A percentile compares a stretch with the other conserved stretches of the same genome.
Evolutionary conservation across 2,113 vertebrate genomes (phyloP).

Genomic region (Microtus oregoni): DNA sequence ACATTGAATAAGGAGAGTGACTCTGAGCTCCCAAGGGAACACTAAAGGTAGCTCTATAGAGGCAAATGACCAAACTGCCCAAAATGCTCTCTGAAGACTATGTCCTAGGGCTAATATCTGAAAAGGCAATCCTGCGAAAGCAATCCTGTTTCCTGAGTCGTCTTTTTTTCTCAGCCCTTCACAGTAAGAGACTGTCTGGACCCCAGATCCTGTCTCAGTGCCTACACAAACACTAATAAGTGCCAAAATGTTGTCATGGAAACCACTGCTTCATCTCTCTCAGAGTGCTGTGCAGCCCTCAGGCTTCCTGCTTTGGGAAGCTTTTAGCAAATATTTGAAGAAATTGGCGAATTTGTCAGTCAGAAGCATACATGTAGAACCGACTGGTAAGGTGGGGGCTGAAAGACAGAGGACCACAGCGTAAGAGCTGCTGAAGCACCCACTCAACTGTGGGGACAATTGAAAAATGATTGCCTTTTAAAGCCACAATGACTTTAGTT

Average conservation of each 20-base stretch:
- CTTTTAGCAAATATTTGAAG: constrained; percentile 77
- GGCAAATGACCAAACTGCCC: neutral
- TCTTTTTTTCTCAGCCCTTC: constrained; percentile 34
- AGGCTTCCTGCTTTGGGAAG: constrained; percentile 70
- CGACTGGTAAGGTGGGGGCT: neutral
- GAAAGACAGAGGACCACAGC: neutral
- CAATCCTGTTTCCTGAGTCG: neutral
- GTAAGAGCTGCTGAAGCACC: neutral
- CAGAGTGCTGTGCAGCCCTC: neutral
- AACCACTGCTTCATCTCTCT: constrained; percentile 70
- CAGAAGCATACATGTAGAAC: neutral
- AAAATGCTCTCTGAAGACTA: neutral
- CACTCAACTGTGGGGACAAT: neutral
- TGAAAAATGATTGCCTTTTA: constrained; percentile 38
- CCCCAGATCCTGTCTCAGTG: constrained; percentile 46
- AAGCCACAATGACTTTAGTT: constrained; percentile 18
- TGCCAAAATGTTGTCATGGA: constrained; percentile 73
- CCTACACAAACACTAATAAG: constrained; percentile 70
- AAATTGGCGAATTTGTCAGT: constrained; percentile 62
- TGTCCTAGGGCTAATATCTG: neutral
- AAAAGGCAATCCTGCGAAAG: constrained; percentile 34
- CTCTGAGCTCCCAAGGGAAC: neutral
- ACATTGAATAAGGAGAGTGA: neutral
- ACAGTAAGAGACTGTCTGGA: constrained; percentile 46
- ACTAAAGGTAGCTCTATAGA: constrained; percentile 12